These are phyloP conservation scores for Gallinago solitaria DNA, from an alignment of 2,797 vertebrate species.

Conservation along the genomic window DNA sequence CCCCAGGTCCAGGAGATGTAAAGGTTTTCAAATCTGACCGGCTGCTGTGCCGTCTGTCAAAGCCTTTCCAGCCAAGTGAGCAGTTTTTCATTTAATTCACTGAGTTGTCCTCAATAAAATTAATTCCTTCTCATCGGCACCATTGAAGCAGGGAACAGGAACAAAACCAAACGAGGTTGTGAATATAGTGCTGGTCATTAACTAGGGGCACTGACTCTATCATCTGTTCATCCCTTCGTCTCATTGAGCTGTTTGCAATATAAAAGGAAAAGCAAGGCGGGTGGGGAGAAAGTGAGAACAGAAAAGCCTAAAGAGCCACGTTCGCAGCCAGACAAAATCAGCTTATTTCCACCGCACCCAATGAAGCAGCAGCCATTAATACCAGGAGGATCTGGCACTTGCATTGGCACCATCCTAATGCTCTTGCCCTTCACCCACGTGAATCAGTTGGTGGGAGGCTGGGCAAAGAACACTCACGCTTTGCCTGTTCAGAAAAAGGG, in stretches of 20 bases:
- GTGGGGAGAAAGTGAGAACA: constrained; percentile 18
- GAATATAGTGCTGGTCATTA: constrained; percentile 86
- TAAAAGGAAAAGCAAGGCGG: not conserved
- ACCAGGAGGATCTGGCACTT: not conserved
- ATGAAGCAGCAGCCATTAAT: not conserved
- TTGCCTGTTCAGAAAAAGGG: not conserved
- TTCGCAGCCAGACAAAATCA: not conserved
- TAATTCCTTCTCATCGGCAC: constrained; percentile 76
- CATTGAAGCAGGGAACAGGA: constrained; percentile 63
- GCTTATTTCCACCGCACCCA: not conserved
- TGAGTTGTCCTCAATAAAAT: constrained; percentile 74
- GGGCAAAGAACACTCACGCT: not conserved
- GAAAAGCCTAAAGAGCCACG: not conserved
- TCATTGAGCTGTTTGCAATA: constrained; percentile 1
- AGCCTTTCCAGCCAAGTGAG: constrained; percentile 81
- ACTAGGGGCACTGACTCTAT: constrained; percentile 75
- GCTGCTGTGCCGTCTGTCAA: constrained; percentile 83
- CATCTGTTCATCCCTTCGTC: constrained; percentile 65
- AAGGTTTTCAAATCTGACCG: constrained; percentile 74
- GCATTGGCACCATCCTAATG: not conserved
- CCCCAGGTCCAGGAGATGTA: constrained; percentile 56
- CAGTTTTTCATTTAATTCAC: constrained; percentile 78
- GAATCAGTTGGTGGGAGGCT: not conserved
- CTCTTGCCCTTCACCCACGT: not conserved
- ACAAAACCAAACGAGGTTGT: constrained; percentile 80